Evolutionary conservation across 1,140 invertebrate species (phyloP), one percentile per base, ranked within the genome.

Genomic region (Hycleus cichorii): DNA sequence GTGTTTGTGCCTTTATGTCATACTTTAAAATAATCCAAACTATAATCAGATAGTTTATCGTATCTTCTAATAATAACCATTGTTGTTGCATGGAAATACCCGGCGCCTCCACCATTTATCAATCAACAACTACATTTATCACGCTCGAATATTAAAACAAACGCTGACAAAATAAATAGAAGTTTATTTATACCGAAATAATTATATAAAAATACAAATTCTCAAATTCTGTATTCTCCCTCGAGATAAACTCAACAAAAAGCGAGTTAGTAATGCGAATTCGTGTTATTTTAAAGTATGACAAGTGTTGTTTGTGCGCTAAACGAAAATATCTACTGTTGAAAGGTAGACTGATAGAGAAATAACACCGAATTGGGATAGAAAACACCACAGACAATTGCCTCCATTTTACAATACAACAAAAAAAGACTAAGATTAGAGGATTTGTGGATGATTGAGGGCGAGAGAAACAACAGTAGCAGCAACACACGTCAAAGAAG

Each of bases 401-500:
- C 32, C 7, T 1, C 18, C 1, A 18, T 18, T 32, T 4, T 32
- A 32, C 4, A 32, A 32, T 32, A 32, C 32, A 32, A 32, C 32
- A 32, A 32, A 1, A 32, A 32, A 32, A 18, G 18, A 18, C 18
- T 18, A 18, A 18, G 18, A 18, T 18, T 18, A 18, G 18, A 18
- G 18, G 18, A 18, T 18, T 18, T 18, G 18, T 18, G 18, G 18
- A 18, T 18, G 18, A 1, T 18, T 1, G 32, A 32, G 32, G 32
- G 1, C 32, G 32, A 26, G 25, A 48, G 46, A 58, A 58, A 58
- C 51, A 46, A 58, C 49, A 50, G 47, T 56, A 65, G 63, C 64
- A 32, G 32, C 32, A 32, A 32, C 32, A 63, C 55, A 71, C 67
- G 67, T 64, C 65, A 65, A 67, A 70, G 59, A 70, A 71, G 69